Evolutionary conservation across 2,113 vertebrate genomes (phyloP).

Genomic region (Morone chrysops): DNA sequence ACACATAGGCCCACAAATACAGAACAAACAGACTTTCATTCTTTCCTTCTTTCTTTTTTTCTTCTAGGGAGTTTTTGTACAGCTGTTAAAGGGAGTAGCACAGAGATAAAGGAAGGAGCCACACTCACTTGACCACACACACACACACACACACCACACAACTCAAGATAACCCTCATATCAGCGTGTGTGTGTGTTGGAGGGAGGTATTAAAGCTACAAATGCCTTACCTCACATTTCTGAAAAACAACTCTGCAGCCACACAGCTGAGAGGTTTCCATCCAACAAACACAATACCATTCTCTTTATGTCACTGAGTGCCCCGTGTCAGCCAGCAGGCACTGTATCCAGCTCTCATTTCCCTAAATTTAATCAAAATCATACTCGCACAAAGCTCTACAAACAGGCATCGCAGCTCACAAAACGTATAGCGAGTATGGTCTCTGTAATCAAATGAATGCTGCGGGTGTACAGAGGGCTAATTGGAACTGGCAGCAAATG

Average conservation of each 20-base stretch:
- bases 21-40: conserved; percentile 24
- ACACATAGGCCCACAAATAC: conserved; percentile 4
- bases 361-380: conserved; percentile 51
- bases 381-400: neutral
- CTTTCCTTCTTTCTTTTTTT: conserved; percentile 12
- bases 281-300: conserved; percentile 59
- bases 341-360: conserved; percentile 30
- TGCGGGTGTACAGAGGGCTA: conserved; percentile 7
- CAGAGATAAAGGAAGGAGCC: conserved; percentile 40
- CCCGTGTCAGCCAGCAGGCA: conserved; percentile 8
- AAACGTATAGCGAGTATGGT: conserved; percentile 17
- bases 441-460: conserved; percentile 35
- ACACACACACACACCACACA: conserved; percentile 22
- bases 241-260: neutral
- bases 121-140: conserved; percentile 5
- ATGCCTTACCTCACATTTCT: neutral
- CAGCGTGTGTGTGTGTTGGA: neutral
- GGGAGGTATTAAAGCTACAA: neutral
- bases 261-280: conserved; percentile 15
- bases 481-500: conserved; percentile 53
- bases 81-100: conserved; percentile 6
- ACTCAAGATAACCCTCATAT: conserved; percentile 26
- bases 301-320: conserved; percentile 40
- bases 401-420: conserved; percentile 13
- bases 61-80: neutral